phyloP scores from a whole-genome alignment of 2,113 vertebrate species.

The Corythoichthys intestinalis region DNA sequence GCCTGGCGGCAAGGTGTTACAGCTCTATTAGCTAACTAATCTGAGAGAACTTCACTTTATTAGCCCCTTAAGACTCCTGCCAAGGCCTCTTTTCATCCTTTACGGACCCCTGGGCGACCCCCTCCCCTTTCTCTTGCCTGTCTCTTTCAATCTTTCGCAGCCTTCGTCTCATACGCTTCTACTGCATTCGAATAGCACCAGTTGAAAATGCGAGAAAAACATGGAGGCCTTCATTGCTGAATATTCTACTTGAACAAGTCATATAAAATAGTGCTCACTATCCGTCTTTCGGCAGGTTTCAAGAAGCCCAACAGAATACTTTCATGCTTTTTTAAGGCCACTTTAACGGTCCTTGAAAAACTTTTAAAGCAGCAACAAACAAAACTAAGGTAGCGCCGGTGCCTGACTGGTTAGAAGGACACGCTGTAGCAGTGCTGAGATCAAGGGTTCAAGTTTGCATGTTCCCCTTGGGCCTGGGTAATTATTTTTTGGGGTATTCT shows the following conservation, averaged over 20 bases:
- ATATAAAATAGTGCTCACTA: not conserved
- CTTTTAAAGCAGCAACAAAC: not conserved
- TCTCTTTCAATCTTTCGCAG: slow-evolving; percentile 59
- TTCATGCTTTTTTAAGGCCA: not conserved
- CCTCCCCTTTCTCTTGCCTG: slow-evolving; percentile 32
- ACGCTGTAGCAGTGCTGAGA: no score
- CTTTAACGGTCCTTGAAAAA: not conserved
- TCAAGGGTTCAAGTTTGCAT: no score
- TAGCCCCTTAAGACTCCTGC: slow-evolving; percentile 69
- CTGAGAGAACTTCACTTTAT: slow-evolving; percentile 72
- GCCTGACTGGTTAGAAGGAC: no score
- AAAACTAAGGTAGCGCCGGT: no score
- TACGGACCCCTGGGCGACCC: slow-evolving; percentile 54
- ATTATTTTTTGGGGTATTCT: no score
- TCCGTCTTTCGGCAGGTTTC: not conserved
- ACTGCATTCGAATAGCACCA: slow-evolving; percentile 5
- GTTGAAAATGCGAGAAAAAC: not conserved
- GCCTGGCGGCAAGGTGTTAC: slow-evolving; percentile 58
- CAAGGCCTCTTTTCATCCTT: slow-evolving; percentile 67
- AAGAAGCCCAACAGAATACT: not conserved
- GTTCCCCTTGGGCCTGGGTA: no score
- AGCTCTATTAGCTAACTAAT: slow-evolving; percentile 74
- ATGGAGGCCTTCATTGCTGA: not conserved
- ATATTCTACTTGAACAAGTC: not conserved
- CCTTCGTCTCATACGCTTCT: slow-evolving; percentile 54